Evolutionary conservation across 2,797 vertebrate genomes (phyloP), one percentile per base, ranked within the genome.

Genomic region (Poliocrania exsul): DNA sequence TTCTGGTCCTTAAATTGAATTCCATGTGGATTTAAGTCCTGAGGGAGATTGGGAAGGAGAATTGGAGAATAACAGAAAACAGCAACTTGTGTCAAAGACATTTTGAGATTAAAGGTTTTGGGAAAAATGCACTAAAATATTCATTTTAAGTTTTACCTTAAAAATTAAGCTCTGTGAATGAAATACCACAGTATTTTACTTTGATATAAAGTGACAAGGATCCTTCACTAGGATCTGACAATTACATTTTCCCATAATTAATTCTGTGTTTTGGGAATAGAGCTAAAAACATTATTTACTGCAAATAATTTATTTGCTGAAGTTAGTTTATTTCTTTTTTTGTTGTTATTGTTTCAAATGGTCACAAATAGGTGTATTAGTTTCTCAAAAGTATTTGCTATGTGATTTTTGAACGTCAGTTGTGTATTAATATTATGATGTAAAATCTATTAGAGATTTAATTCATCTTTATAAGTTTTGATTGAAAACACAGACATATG

Each of bases 241-340:
- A 24, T 28, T 80, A 46, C 31, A 29, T 86, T 89, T 58, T 81
- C 78, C 84, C 61, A 56, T 44, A 71, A 42, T 62, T 89, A 54
- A 26, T 83, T 77, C 62, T 86, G 81, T 47, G 37, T 69, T 95
- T 86, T 93, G 82, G 82, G 82, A 93, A 15, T n/a, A 77, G 33
- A 81, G 46, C 20, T 83, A 51, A 94, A 95, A 79, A 4, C 50
- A 31, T 12, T 51, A 56, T 66, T 88, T 77, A 29, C n/a, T 57
- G 13, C 58, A 95, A 91, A 86, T 90, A 86, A 96, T 88, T 84
- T 54, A 73, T 94, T 89, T 77, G 35, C 49, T 70, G 6, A 90
- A 60, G 29, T 57, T 80, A 50, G 2, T 1, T 16, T 42, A 40
- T 3, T n/a, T 72, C 46, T 62, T 35, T 16, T 16, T 35, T 23